A percentile compares a stretch with the other conserved stretches of the same genome.
These are phyloP conservation scores for Gavialis gangeticus DNA, from an alignment of 2,113 vertebrate genomes.

Conservation along the genomic window DNA sequence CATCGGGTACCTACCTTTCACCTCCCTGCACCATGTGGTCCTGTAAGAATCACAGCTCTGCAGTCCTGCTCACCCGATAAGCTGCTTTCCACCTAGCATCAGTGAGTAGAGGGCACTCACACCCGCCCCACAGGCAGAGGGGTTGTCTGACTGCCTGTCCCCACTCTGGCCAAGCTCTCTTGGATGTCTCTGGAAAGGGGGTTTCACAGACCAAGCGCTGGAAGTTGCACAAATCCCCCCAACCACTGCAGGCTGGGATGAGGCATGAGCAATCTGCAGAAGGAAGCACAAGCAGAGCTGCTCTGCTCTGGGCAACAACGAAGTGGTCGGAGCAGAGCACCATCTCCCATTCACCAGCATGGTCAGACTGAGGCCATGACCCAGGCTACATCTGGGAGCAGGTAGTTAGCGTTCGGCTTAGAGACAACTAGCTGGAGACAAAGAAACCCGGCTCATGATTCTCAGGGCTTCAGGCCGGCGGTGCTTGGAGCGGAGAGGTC, in stretches of 20 bases:
- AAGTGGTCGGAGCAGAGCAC: not conserved
- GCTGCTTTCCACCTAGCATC: not conserved
- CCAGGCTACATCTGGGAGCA: not conserved
- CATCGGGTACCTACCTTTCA: not conserved
- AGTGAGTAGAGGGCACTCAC: not conserved
- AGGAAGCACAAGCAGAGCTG: not conserved
- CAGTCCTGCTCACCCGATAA: not conserved
- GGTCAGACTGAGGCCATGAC: not conserved
- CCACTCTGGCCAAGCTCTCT: not conserved
- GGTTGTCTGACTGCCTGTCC: not conserved
- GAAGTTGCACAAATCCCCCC: not conserved
- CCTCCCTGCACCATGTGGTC: not conserved
- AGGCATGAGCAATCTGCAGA: not conserved
- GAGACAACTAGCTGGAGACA: not conserved
- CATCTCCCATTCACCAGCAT: fast-evolving
- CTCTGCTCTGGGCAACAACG: not conserved
- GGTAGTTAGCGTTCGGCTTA: not conserved
- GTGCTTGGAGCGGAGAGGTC: fast-evolving
- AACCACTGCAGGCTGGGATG: not conserved
- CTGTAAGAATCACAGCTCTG: not conserved
- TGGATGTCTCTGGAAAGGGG: too few relatives aligned
- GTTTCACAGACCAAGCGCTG: not conserved
- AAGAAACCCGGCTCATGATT: not conserved
- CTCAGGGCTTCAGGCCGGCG: fast-evolving
- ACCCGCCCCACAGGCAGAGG: fast-evolving